Percentiles rank a stretch among this genome's conserved stretches.
These are phyloP conservation scores for Merops nubicus DNA, from an alignment of 2,113 vertebrate genomes.

Conservation along the genomic window DNA sequence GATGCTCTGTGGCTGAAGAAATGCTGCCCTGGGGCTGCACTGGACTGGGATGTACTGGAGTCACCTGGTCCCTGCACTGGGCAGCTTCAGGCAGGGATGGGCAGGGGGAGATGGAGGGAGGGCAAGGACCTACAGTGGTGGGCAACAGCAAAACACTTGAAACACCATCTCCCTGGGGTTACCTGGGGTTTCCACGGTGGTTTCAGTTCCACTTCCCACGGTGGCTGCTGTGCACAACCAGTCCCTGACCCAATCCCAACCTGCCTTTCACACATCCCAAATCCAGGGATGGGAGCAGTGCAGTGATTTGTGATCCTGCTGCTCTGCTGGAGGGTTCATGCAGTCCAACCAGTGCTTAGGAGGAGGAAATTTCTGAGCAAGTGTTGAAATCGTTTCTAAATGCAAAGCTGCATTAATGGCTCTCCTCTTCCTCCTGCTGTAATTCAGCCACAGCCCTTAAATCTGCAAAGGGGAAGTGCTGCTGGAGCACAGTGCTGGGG, in stretches of 20 bases:
- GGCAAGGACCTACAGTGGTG: rapidly evolving
- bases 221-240: background rate
- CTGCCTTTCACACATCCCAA: background rate
- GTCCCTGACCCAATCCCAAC: background rate
- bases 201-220: background rate
- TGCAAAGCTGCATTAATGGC: background rate
- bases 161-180: rapidly evolving
- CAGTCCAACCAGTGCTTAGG: rapidly evolving
- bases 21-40: too few relatives aligned
- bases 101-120: background rate
- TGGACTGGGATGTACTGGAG: background rate
- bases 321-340: background rate
- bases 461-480: background rate
- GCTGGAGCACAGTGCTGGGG: rapidly evolving
- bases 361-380: background rate
- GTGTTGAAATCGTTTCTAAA: background rate
- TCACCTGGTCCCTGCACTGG: too few relatives aligned
- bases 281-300: rapidly evolving
- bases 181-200: rapidly evolving
- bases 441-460: background rate
- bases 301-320: too few relatives aligned
- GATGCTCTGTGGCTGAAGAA: background rate
- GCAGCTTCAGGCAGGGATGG: background rate
- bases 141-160: rapidly evolving
- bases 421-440: background rate